Conservation (phyloP, 2,113 vertebrate genomes). For the Petaurus breviceps region DNA sequence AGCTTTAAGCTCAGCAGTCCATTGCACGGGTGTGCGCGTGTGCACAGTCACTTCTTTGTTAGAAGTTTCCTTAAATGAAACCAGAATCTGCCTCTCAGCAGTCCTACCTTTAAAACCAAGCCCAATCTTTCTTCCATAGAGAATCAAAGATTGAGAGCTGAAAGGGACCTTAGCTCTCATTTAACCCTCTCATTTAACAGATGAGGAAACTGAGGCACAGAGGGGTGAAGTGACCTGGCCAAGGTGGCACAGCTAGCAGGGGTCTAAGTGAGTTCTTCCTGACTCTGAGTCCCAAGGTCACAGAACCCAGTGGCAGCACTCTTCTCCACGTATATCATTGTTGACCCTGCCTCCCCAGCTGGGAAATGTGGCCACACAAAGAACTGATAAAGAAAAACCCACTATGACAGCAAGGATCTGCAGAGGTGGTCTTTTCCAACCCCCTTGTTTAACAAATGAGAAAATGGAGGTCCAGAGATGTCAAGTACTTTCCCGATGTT, state of each 20-base stretch:
- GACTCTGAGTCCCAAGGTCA: background rate
- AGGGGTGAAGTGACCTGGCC: background rate
- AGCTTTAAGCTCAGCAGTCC: background rate
- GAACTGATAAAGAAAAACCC: background rate
- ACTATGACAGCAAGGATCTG: background rate
- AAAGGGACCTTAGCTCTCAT: background rate
- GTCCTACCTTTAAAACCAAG: background rate
- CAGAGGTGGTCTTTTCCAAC: background rate
- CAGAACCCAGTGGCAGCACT: no score
- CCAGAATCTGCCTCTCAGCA: background rate
- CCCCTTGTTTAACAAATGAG: background rate
- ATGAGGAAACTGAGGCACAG: background rate
- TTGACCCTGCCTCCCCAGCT: background rate
- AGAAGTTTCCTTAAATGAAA: background rate
- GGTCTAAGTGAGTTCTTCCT: background rate
- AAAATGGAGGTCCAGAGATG: background rate
- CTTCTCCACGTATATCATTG: no score
- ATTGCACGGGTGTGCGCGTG: background rate
- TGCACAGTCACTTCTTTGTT: background rate
- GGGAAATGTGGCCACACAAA: background rate
- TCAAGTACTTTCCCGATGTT: background rate
- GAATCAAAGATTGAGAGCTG: background rate
- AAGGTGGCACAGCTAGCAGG: background rate
- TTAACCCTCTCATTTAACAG: background rate
- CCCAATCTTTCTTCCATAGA: background rate